phyloP scores from a whole-genome alignment of 2,113 vertebrate species.

The Peromyscus maniculatus region DNA sequence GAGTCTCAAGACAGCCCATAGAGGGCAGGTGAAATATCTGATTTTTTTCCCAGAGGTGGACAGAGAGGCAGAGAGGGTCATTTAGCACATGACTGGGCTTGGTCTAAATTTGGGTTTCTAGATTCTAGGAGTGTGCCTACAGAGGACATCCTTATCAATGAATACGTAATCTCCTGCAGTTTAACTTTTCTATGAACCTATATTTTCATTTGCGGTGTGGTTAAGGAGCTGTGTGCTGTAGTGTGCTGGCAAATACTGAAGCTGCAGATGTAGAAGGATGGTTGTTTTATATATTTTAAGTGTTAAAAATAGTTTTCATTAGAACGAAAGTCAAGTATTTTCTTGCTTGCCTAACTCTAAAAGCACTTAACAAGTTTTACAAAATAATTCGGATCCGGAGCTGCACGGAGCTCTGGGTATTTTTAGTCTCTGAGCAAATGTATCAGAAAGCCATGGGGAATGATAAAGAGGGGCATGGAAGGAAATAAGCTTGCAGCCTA shows the following conservation, averaged over 20 bases:
- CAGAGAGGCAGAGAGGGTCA: not conserved
- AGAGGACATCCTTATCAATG: not conserved
- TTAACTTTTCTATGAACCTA: constrained; percentile 20
- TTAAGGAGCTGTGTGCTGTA: not conserved
- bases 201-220: not conserved
- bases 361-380: constrained; percentile 64
- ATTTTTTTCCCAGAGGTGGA: not conserved
- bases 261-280: not conserved
- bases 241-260: not conserved
- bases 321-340: constrained; percentile 63
- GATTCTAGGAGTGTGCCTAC: not conserved
- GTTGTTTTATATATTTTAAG: constrained; percentile 60
- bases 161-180: not conserved
- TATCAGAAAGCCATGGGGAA: constrained; percentile 20
- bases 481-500: not conserved
- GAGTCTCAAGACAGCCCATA: not conserved
- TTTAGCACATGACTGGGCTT: not conserved
- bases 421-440: constrained; percentile 49
- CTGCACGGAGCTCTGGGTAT: constrained; percentile 1
- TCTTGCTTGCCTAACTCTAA: constrained; percentile 71
- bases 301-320: constrained; percentile 69
- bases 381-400: constrained; percentile 70
- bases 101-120: not conserved
- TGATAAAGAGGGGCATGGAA: not conserved
- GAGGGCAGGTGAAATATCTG: not conserved